phyloP scores from a whole-genome alignment of 64 coral and sea anemone species.

The Dendronephthya gigantea region DNA sequence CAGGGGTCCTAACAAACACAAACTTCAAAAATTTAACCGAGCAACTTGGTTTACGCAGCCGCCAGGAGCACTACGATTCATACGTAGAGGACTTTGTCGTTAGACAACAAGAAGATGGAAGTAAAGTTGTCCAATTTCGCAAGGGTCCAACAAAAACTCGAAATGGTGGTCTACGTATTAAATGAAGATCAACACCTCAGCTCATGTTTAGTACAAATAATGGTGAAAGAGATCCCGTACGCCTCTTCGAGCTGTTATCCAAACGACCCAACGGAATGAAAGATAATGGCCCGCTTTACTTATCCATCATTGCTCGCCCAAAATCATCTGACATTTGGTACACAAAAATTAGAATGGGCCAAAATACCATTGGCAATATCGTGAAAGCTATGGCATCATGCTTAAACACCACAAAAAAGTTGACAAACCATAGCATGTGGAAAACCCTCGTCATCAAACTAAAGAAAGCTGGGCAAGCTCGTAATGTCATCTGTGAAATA shows the following conservation, averaged over 20 bases:
- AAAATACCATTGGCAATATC: constrained; percentile 37
- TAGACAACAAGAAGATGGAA: not conserved
- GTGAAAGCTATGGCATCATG: constrained; percentile 51
- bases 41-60: too few relatives aligned
- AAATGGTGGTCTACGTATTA: not conserved
- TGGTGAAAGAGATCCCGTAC: not conserved
- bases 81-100: not conserved
- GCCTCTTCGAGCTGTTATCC: not conserved
- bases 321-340: constrained; percentile 27
- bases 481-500: constrained; percentile 32
- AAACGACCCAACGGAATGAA: not conserved
- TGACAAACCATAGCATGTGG: constrained; percentile 19
- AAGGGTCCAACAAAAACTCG: not conserved
- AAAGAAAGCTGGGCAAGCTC: not conserved
- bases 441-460: constrained; percentile 1
- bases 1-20: too few relatives aligned
- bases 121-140: not conserved
- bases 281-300: not conserved
- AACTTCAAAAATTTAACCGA: too few relatives aligned
- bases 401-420: constrained; percentile 32
- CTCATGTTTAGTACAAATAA: not conserved
- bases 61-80: too few relatives aligned
- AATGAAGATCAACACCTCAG: not conserved
- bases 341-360: constrained; percentile 32
- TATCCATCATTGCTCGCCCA: constrained; percentile 1